These are phyloP conservation scores for Oncorhynchus masou DNA, from an alignment of 2,113 vertebrate species.

Conservation along the genomic window DNA sequence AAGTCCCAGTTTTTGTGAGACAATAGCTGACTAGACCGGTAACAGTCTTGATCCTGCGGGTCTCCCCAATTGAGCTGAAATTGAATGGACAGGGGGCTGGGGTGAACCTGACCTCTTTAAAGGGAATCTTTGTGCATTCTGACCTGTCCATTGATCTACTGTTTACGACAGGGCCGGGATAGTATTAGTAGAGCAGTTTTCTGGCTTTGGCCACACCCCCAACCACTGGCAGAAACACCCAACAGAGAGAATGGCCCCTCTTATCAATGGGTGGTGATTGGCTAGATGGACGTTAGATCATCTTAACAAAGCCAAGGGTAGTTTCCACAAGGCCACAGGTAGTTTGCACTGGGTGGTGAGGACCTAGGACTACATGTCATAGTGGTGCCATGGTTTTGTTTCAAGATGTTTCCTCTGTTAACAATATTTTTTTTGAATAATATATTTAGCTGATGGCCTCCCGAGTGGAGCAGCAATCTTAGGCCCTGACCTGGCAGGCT, in stretches of 20 bases:
- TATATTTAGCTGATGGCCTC: too few relatives aligned
- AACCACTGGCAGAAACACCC: background rate
- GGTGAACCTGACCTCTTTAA: slow-evolving; percentile 75
- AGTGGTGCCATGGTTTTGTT: too few relatives aligned
- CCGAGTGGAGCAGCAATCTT: too few relatives aligned
- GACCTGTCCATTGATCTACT: slow-evolving; percentile 81
- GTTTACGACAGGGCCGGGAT: slow-evolving; percentile 65
- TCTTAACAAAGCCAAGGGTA: background rate
- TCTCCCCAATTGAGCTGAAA: slow-evolving; percentile 40
- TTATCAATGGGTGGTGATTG: slow-evolving; percentile 3
- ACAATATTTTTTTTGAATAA: too few relatives aligned
- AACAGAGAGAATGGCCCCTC: slow-evolving; percentile 10
- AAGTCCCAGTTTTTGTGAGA: slow-evolving; percentile 12
- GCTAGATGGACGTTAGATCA: background rate
- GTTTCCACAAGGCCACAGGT: too few relatives aligned
- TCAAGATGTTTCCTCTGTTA: too few relatives aligned
- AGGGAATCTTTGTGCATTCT: slow-evolving; percentile 79
- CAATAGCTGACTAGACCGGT: slow-evolving; percentile 3
- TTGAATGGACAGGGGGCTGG: slow-evolving; percentile 69
- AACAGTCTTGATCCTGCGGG: slow-evolving; percentile 42
- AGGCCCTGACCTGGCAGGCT: too few relatives aligned
- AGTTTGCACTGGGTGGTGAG: too few relatives aligned
- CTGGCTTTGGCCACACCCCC: slow-evolving; percentile 36
- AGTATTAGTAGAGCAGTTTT: slow-evolving; percentile 17
- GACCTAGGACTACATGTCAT: too few relatives aligned